Base-by-base conservation (phyloP, 2,888 invertebrate species). In the Sicus ferrugineus region DNA sequence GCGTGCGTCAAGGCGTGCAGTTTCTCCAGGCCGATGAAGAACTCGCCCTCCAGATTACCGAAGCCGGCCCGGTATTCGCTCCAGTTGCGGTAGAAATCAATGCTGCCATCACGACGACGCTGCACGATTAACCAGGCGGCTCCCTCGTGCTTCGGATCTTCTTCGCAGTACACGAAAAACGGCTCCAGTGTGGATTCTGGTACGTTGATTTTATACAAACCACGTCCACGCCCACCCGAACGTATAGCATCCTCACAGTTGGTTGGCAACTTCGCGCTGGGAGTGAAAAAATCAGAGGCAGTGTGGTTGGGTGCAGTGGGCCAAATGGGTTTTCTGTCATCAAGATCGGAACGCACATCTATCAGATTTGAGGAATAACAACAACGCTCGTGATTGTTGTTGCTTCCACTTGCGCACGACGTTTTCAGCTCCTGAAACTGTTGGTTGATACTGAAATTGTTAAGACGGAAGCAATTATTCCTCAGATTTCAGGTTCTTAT, bases 1-100 rank as follows among this genome's bases (percentile, higher is more conserved):
- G 76, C 74, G 23, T 71, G 70, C 14, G 74, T 75, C 42, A 74
- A 64, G 9, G 83, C 87, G 79, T 89, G 87, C 2, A 90, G 83
- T 73, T 90, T 89, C 73, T 91, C 90, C 71, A 90, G 79, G 1
- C 90, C 90, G 11, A 91, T 83, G 89, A 90, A 91, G 78, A 90
- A 90, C 78, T 91, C 91, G 1, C 88, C 88, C 0, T 88, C 88
- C 9, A 90, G 81, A 77, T 90, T 89, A 0, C 91, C 91, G 76
- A 91, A 91, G 7, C 91, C 91, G 63, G 86, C 79, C 75, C 89
- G 89, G 77, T 91, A 91, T 65, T 89, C 88, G 0, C 85, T 78
- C 90, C 68, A 68, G 52, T 68, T 38, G 0, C 50, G 42, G 42
- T 34, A 54, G 62, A 68, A 68, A 54, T 68, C 90, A 90, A 89